Percentiles rank a stretch among this genome's conserved stretches.
Conservation (phyloP, 2,797 vertebrate species). For the Schizopygopsis pylzovi region DNA sequence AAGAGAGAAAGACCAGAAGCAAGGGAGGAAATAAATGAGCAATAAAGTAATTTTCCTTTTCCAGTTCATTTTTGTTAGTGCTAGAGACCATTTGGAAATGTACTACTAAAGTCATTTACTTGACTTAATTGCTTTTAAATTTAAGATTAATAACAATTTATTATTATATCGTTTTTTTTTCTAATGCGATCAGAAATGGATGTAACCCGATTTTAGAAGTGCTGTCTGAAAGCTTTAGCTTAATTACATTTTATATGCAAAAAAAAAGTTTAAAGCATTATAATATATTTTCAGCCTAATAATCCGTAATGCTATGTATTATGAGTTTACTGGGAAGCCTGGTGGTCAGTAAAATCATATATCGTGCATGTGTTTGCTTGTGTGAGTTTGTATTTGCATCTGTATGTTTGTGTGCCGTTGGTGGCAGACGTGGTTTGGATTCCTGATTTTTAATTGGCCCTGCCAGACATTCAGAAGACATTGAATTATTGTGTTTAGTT, state of each 20-base stretch:
- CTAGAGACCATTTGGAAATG: neutral
- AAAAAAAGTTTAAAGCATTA: neutral
- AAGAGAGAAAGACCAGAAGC: neutral
- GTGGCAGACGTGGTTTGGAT: slow-evolving; percentile 35
- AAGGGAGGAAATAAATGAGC: neutral
- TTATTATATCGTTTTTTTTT: neutral
- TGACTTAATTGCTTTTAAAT: slow-evolving; percentile 19
- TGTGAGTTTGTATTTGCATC: neutral
- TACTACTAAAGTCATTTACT: neutral
- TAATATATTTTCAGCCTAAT: neutral
- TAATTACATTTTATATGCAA: neutral
- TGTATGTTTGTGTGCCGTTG: slow-evolving; percentile 15
- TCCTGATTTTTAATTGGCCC: slow-evolving; percentile 57
- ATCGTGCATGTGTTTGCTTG: neutral
- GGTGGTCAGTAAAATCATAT: neutral
- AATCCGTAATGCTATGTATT: neutral
- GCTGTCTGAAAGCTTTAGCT: neutral
- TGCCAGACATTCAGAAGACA: slow-evolving; percentile 55
- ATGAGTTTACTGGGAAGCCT: neutral
- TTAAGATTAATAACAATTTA: neutral
- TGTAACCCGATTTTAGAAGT: neutral
- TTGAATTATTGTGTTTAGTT: slow-evolving; percentile 54
- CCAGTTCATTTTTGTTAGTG: neutral
- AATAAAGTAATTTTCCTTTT: neutral
- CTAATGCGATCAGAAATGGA: neutral